These are phyloP conservation scores for Botia kubotai DNA, from an alignment of 2,797 vertebrate species.

Conservation along the genomic window DNA sequence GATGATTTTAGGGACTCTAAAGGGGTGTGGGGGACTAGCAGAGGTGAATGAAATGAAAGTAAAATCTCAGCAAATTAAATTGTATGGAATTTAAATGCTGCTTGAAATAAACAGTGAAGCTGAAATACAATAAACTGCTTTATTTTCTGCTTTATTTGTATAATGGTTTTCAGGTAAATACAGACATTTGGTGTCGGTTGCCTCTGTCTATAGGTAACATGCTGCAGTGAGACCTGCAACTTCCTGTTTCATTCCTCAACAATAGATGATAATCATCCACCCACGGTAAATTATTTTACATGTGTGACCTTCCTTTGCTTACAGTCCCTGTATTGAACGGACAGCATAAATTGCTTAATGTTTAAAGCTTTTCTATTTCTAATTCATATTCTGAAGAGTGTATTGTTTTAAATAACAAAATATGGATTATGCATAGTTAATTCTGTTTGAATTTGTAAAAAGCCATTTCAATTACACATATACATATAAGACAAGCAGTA, in stretches of 20 bases:
- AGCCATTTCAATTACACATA: conserved; percentile 72
- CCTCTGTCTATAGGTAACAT: conserved; percentile 47
- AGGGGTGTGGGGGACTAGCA: too few relatives aligned
- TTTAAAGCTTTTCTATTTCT: conserved; percentile 43
- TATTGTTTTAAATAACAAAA: conserved; percentile 58
- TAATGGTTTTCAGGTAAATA: conserved; percentile 42
- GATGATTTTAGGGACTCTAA: too few relatives aligned
- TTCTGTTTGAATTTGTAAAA: conserved; percentile 69
- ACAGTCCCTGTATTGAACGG: not conserved
- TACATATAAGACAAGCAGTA: conserved; percentile 78
- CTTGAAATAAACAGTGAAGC: not conserved
- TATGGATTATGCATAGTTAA: conserved; percentile 64
- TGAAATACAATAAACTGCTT: conserved; percentile 52
- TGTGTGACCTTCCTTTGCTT: conserved; percentile 1
- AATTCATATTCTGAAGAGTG: conserved; percentile 3
- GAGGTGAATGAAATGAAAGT: too few relatives aligned
- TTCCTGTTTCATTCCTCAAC: conserved; percentile 59
- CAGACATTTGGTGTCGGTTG: conserved; percentile 50
- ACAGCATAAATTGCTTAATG: not conserved
- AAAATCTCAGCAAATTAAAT: too few relatives aligned
- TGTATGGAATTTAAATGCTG: too few relatives aligned
- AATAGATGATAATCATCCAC: not conserved
- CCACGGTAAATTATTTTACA: not conserved
- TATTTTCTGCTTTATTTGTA: conserved; percentile 54
- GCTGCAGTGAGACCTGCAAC: conserved; percentile 45